A percentile compares a stretch with the other conserved stretches of the same genome.
Conservation (phyloP, 92 coral and sea anemone genomes). For the Phymanthus crucifer region DNA sequence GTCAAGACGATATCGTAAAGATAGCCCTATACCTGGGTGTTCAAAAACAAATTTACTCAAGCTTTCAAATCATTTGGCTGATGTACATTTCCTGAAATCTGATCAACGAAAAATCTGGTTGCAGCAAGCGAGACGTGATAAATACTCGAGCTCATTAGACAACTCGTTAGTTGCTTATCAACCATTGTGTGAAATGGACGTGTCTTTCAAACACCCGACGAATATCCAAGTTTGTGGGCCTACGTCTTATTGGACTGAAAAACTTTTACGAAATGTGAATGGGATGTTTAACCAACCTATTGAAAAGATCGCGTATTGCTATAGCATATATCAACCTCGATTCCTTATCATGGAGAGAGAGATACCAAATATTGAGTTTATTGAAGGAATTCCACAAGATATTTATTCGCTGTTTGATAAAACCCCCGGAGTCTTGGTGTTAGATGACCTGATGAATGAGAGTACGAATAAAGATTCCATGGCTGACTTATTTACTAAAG, state of each 20-base stretch:
- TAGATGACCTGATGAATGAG: conserved; percentile 8
- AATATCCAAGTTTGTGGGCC: neutral
- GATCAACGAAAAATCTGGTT: conserved; percentile 3
- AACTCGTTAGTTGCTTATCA: no score
- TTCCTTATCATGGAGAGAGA: no score
- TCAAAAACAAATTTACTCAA: neutral
- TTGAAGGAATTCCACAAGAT: no score
- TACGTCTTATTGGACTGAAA: neutral
- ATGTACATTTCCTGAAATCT: neutral
- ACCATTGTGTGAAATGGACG: no score
- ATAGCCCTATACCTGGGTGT: neutral
- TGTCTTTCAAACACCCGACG: no score
- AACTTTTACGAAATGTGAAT: neutral
- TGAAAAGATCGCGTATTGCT: neutral
- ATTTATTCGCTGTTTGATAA: no score
- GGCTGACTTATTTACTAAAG: neutral
- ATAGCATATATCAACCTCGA: neutral
- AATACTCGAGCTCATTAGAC: neutral
- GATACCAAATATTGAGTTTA: no score
- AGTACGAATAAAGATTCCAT: neutral
- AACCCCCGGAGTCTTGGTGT: neutral
- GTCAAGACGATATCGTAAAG: neutral
- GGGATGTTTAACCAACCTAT: neutral
- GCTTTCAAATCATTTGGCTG: neutral
- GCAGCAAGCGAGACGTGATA: neutral